Evolutionary conservation across 2,113 vertebrate species (phyloP).

Genomic region (Hucho hucho): DNA sequence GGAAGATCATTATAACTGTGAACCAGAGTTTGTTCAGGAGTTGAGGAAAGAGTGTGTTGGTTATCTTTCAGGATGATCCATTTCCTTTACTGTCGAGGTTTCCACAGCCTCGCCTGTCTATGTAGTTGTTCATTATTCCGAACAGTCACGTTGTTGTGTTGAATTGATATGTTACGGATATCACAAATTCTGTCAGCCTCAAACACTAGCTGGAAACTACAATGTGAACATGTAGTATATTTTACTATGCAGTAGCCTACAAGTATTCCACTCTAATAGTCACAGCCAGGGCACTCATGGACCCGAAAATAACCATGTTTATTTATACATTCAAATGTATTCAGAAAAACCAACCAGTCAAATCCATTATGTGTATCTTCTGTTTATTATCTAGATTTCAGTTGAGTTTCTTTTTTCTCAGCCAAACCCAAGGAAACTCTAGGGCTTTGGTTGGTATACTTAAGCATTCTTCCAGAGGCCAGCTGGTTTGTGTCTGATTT

Average conservation of each 20-base stretch:
- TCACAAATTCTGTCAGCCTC: no score
- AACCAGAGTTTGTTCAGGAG: no score
- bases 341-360: neutral
- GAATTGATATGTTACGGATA: no score
- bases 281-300: neutral
- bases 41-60: no score
- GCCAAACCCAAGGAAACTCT: constrained; percentile 5
- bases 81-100: no score
- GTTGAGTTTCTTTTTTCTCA: neutral
- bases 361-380: neutral
- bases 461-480: constrained; percentile 25
- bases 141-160: no score
- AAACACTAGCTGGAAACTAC: no score
- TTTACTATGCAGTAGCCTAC: neutral
- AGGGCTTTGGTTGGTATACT: neutral
- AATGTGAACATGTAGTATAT: neutral
- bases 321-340: neutral
- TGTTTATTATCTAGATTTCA: constrained; percentile 3
- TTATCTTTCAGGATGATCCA: no score
- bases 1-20: no score
- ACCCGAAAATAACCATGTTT: neutral
- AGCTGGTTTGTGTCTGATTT: constrained; percentile 53
- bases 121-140: no score
- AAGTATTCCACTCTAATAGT: neutral
- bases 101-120: no score